Evolutionary conservation across 2,113 vertebrate genomes (phyloP).

Genomic region (Forbesichthys agassizii): DNA sequence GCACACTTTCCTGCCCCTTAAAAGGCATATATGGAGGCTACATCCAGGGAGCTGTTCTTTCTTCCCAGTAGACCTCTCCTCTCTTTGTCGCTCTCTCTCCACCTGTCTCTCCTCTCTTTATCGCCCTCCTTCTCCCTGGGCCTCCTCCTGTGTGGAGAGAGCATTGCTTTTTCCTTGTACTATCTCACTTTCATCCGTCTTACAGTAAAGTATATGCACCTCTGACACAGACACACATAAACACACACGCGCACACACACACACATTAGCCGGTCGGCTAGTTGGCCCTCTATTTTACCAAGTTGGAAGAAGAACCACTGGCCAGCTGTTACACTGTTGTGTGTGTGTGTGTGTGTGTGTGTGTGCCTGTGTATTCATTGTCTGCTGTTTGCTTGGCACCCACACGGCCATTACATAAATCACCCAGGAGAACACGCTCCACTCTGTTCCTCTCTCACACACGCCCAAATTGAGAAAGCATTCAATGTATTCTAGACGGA

Average conservation of each 20-base stretch:
- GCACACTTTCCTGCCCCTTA: slow-evolving; percentile 50
- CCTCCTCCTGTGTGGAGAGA: slow-evolving; percentile 7
- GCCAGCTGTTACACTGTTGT: slow-evolving; percentile 12
- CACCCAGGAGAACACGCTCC: slow-evolving; percentile 34
- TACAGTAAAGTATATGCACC: neutral
- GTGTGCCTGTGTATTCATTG: neutral
- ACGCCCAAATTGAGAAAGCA: slow-evolving; percentile 15
- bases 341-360: slow-evolving; percentile 12
- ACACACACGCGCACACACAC: neutral
- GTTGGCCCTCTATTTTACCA: neutral
- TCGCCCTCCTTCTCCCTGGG: slow-evolving; percentile 1
- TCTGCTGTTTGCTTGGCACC: slow-evolving; percentile 26
- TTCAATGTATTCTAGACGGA: neutral
- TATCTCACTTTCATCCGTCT: slow-evolving; percentile 6
- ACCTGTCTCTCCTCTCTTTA: slow-evolving; percentile 12
- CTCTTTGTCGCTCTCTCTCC: slow-evolving; percentile 1
- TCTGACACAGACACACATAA: neutral
- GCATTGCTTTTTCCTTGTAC: neutral
- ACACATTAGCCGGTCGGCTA: slow-evolving; percentile 11
- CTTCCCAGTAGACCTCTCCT: too few relatives aligned
- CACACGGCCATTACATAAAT: slow-evolving; percentile 20
- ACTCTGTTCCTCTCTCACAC: slow-evolving; percentile 18
- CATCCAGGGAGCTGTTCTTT: slow-evolving; percentile 26
- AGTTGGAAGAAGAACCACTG: slow-evolving; percentile 3
- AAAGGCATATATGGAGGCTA: slow-evolving; percentile 35